Percentiles rank a stretch among this genome's conserved stretches.
These are phyloP conservation scores for Cephus pulcher DNA, from an alignment of 2,888 invertebrate genomes.

Conservation along the genomic window DNA sequence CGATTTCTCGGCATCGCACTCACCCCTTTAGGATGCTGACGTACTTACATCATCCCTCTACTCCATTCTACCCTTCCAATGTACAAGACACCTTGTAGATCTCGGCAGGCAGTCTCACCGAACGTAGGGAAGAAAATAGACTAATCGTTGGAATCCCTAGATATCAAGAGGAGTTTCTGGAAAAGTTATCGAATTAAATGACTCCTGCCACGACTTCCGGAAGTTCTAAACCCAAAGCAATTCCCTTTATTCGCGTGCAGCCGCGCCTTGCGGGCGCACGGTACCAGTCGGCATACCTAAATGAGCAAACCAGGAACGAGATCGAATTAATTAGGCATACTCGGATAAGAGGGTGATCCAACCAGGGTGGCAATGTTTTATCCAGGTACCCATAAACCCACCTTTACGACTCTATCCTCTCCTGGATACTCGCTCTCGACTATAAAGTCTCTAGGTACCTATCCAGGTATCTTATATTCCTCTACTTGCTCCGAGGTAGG, in stretches of 20 bases:
- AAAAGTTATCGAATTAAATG: neutral
- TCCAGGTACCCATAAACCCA: constrained; percentile 3
- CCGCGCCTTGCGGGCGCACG: neutral
- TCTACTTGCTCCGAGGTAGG: neutral
- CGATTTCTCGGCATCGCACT: neutral
- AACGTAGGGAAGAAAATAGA: neutral
- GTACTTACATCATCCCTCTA: neutral
- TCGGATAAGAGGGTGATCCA: neutral
- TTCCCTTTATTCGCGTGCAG: neutral
- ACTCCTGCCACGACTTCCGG: neutral
- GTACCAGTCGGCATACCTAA: neutral
- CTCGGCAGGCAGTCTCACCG: neutral
- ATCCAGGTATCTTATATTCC: neutral
- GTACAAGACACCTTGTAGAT: neutral
- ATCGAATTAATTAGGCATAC: constrained; percentile 10
- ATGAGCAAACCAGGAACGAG: neutral
- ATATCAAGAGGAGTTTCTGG: neutral
- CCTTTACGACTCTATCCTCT: constrained; percentile 7
- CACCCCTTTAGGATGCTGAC: neutral
- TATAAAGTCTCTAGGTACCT: neutral
- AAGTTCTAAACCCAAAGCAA: neutral
- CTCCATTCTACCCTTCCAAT: neutral
- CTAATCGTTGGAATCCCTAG: neutral
- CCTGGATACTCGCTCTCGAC: neutral
- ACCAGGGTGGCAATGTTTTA: neutral